These are phyloP conservation scores for Andinoacara biseriatus DNA, from an alignment of 2,113 vertebrate species.

Conservation along the genomic window DNA sequence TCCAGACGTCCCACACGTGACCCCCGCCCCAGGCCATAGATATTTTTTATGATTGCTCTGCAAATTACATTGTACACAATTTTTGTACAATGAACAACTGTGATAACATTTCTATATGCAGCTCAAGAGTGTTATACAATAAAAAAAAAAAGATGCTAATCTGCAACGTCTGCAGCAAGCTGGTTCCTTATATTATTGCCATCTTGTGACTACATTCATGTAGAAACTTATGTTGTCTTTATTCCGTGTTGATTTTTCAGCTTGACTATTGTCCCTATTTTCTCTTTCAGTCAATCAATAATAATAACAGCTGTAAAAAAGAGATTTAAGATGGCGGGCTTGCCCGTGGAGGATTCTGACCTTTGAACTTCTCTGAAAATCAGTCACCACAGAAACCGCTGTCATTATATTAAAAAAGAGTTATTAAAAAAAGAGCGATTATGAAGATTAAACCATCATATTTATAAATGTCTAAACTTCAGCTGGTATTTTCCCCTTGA, in stretches of 20 bases:
- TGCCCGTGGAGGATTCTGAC: not conserved
- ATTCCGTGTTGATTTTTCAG: not conserved
- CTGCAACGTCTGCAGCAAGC: not conserved
- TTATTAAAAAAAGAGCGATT: too few species aligned
- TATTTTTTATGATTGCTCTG: not conserved
- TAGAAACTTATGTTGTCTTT: not conserved
- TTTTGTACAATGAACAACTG: not conserved
- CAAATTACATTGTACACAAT: not conserved
- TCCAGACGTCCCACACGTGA: conserved; percentile 3
- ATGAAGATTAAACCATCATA: too few species aligned
- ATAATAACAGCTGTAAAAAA: conserved; percentile 64
- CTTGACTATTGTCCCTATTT: not conserved
- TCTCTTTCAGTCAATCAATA: not conserved
- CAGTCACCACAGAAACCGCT: conserved; percentile 21
- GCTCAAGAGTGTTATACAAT: not conserved
- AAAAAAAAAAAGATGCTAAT: not conserved
- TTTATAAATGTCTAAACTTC: too few species aligned
- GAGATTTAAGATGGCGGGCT: conserved; percentile 13
- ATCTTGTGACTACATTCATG: not conserved
- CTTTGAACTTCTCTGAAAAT: conserved; percentile 31
- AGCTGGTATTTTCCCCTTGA: not conserved
- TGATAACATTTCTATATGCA: not conserved
- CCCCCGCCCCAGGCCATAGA: not conserved
- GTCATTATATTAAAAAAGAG: not conserved
- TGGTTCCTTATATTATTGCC: not conserved